phyloP scores from a whole-genome alignment of 2,888 invertebrate species.

The Perizoma flavofasciatum region DNA sequence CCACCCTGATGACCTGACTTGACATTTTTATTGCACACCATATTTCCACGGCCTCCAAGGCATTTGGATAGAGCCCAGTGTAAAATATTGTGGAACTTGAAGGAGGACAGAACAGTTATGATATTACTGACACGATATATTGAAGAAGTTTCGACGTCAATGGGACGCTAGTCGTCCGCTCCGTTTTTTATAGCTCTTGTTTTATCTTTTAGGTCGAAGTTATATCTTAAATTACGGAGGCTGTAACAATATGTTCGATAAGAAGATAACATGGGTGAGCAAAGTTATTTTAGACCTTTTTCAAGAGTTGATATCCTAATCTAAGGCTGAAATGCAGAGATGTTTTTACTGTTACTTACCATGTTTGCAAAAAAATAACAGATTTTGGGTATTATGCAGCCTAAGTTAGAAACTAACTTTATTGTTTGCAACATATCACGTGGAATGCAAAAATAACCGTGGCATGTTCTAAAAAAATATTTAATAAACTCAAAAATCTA shows the following conservation, averaged over 20 bases:
- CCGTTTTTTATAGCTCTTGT: slow-evolving; percentile 53
- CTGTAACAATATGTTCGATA: slow-evolving; percentile 28
- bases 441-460: too few species aligned
- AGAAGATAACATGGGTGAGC: slow-evolving; percentile 14
- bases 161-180: slow-evolving; percentile 44
- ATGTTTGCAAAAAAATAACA: too few species aligned
- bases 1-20: slow-evolving; percentile 83
- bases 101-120: slow-evolving; percentile 69
- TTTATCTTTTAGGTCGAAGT: slow-evolving; percentile 48
- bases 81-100: slow-evolving; percentile 78
- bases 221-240: slow-evolving; percentile 34
- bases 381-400: too few species aligned
- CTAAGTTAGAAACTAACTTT: too few species aligned
- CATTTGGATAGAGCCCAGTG: slow-evolving; percentile 66
- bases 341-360: not conserved
- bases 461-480: too few species aligned
- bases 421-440: too few species aligned
- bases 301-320: not conserved
- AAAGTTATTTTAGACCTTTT: slow-evolving; percentile 1
- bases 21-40: slow-evolving; percentile 82
- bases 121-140: slow-evolving; percentile 68
- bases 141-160: slow-evolving; percentile 62
- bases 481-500: too few species aligned
- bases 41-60: slow-evolving; percentile 78
- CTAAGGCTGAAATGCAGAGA: not conserved